A percentile compares a stretch with the other conserved stretches of the same genome.
Evolutionary conservation across 2,113 vertebrate species (phyloP).

Genomic region (Stigmatopora argus): DNA sequence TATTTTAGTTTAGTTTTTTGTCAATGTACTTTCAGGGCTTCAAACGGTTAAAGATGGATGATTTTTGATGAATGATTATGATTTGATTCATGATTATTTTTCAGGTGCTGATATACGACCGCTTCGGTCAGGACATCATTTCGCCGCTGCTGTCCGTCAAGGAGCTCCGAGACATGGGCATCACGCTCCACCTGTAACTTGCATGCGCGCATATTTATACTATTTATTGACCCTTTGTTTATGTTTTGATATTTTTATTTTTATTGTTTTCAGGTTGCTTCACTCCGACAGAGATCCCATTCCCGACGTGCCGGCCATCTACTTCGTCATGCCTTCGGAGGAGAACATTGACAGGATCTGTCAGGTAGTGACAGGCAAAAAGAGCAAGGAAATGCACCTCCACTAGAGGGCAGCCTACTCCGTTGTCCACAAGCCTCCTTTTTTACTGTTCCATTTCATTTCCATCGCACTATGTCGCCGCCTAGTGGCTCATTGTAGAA

Average conservation of each 20-base stretch:
- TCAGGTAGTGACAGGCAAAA: conserved; percentile 73
- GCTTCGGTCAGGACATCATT: conserved; percentile 98
- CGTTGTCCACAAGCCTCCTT: too few relatives aligned
- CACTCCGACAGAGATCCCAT: conserved; percentile 96
- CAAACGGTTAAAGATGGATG: too few relatives aligned
- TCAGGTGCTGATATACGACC: conserved; percentile 94
- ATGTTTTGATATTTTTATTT: conserved; percentile 1
- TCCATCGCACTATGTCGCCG: too few relatives aligned
- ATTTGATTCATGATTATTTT: not conserved
- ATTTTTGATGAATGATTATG: too few relatives aligned
- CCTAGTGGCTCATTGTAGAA: too few relatives aligned
- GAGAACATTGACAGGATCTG: conserved; percentile 97
- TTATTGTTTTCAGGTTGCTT: conserved; percentile 72
- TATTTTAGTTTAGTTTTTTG: too few relatives aligned
- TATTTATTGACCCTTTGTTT: not conserved
- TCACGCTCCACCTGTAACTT: conserved; percentile 89
- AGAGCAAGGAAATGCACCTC: too few relatives aligned
- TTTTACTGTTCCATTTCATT: too few relatives aligned
- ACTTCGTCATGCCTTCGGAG: conserved; percentile 96
- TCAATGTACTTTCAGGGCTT: too few relatives aligned
- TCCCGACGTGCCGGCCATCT: conserved; percentile 94
- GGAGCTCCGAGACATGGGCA: conserved; percentile 95
- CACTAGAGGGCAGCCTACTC: too few relatives aligned
- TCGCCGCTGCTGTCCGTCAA: conserved; percentile 94
- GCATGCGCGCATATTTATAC: not conserved